Conservation (phyloP, 1,140 invertebrate species). For the Drosophila nigromelanica region DNA sequence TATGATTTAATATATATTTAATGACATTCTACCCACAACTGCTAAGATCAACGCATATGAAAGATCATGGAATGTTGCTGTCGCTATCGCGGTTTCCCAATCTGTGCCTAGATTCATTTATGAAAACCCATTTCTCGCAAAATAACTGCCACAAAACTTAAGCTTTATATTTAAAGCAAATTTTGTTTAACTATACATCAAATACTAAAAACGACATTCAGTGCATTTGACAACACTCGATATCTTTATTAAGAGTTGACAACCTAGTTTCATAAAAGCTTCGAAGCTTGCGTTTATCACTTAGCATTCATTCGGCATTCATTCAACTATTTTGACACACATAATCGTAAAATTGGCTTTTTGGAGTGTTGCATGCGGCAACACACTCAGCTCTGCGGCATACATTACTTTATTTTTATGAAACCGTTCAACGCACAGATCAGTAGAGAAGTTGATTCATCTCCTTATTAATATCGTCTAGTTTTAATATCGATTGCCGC, state of each 20-base stretch:
- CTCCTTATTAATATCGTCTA: conserved; percentile 22
- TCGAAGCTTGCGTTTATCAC: conserved; percentile 63
- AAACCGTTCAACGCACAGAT: conserved; percentile 69
- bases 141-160: conserved; percentile 29
- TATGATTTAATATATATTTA: conserved; percentile 14
- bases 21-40: conserved; percentile 25
- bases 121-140: conserved; percentile 50
- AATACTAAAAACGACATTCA: conserved; percentile 64
- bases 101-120: conserved; percentile 82
- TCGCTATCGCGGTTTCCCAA: conserved; percentile 84
- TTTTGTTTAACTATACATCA: conserved; percentile 29
- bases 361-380: conserved; percentile 18
- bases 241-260: conserved; percentile 26
- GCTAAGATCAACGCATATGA: conserved; percentile 68
- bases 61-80: conserved; percentile 83
- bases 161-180: conserved; percentile 52
- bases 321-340: conserved; percentile 42
- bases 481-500: conserved; percentile 60
- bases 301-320: conserved; percentile 54
- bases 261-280: conserved; percentile 58
- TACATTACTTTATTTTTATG: conserved; percentile 42
- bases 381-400: conserved; percentile 54
- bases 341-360: conserved; percentile 61
- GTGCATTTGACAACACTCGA: conserved; percentile 44
- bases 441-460: conserved; percentile 66